Conservation (phyloP, 1,140 invertebrate species). For the Maconellicoccus hirsutus region DNA sequence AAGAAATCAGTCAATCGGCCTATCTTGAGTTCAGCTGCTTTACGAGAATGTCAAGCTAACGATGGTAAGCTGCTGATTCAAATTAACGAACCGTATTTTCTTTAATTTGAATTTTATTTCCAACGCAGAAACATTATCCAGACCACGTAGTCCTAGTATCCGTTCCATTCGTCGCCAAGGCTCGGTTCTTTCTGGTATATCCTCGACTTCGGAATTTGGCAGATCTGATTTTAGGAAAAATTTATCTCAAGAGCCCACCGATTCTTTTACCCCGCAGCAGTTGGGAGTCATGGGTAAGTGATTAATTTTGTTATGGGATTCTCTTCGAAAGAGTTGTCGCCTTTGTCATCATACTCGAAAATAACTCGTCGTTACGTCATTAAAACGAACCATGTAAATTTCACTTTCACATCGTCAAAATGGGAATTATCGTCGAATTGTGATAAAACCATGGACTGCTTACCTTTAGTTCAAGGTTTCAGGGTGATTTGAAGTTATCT, state of each 20-base stretch:
- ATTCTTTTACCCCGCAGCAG: conserved; percentile 28
- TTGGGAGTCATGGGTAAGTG: conserved; percentile 29
- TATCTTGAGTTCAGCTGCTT: not conserved
- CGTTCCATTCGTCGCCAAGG: not conserved
- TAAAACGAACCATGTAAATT: too few species aligned
- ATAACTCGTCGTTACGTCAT: too few species aligned
- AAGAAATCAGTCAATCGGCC: not conserved
- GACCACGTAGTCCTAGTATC: conserved; percentile 11
- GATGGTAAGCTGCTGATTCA: not conserved
- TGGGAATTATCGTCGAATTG: too few species aligned
- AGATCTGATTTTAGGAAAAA: not conserved
- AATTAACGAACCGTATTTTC: too few species aligned
- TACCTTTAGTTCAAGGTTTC: too few species aligned
- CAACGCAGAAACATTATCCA: not conserved
- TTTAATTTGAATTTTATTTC: not conserved
- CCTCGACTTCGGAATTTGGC: conserved; percentile 23
- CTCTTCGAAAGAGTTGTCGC: too few species aligned
- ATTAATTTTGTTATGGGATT: not conserved
- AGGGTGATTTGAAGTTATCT: too few species aligned
- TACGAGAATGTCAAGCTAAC: not conserved
- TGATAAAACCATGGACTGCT: too few species aligned
- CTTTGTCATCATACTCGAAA: too few species aligned
- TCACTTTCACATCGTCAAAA: too few species aligned
- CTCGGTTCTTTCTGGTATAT: conserved; percentile 13
- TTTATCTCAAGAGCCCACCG: not conserved